Conservation (phyloP, 2,888 invertebrate genomes). For the Helicoverpa assulta region DNA sequence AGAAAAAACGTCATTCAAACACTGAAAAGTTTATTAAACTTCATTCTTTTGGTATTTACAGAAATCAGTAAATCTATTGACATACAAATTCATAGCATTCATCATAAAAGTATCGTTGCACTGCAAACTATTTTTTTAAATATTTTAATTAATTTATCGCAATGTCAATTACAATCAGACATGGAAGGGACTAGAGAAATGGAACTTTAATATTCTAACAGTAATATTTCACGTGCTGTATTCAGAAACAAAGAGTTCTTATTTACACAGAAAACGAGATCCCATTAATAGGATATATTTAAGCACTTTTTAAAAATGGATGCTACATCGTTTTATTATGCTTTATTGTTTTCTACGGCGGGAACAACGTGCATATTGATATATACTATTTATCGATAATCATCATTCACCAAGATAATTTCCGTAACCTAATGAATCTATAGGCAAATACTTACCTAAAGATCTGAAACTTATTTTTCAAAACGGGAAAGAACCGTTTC, state of each 20-base stretch:
- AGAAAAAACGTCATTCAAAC: slow-evolving; percentile 4
- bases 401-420: too few relatives aligned
- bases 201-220: not conserved
- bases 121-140: not conserved
- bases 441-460: too few relatives aligned
- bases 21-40: slow-evolving; percentile 34
- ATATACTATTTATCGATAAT: too few relatives aligned
- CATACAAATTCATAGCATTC: slow-evolving; percentile 10
- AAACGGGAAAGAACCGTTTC: too few relatives aligned
- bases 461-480: too few relatives aligned
- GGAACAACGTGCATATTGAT: too few relatives aligned
- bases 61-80: slow-evolving; percentile 27
- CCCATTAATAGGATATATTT: too few relatives aligned
- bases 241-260: too few relatives aligned
- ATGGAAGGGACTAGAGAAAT: slow-evolving; percentile 26
- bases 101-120: slow-evolving; percentile 11
- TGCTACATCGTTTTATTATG: not conserved
- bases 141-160: not conserved
- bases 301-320: not conserved
- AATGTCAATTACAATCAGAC: not conserved
- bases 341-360: not conserved
- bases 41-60: slow-evolving; percentile 25
- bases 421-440: too few relatives aligned
- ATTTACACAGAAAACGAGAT: not conserved
- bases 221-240: not conserved